Base-by-base conservation (phyloP, 2,888 invertebrate genomes). In the Gibbula magus region DNA sequence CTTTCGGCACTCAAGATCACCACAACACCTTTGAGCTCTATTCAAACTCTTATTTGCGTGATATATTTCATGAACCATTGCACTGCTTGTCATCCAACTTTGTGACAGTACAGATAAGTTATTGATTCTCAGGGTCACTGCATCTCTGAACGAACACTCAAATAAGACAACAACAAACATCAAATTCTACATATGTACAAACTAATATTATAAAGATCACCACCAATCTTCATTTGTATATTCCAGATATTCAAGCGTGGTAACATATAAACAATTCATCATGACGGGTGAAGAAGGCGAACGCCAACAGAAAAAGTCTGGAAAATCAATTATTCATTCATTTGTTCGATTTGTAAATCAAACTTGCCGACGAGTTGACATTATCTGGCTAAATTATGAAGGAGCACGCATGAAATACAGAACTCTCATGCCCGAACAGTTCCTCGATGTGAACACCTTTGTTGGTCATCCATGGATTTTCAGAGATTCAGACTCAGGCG, bases 381-480 rank as follows among this genome's bases (percentile, higher is more conserved):
- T 96, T 0, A 94, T 95, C 90, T 97, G 97, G 97, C 94, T 97
- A 22, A 95, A 96, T 92, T 96, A 95, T 89, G 92, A 94, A 66
- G 96, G 97, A 0, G 91, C 91, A 0, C 94, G 94, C 53, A 93
- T 95, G 1, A 94, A 94, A 77, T 96, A 96, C 89, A 93, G 94
- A 88, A 94, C 94, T 0, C 89, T 97, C n/a, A 90, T 92, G 0
- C 94, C 95, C 0, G 93, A 93, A 0, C 93, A 94, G 4, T 94
- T 92, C 87, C 93, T 95, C 77, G 95, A 96, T 88, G 94, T 96
- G 0, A 95, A 96, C 87, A 96, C 97, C 0, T 97, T 94, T 91
- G 95, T 95, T 18, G 95, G 95, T 0, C 97, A 97, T 93, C 96
- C 96, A 0, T 97, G 97, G 97, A 95, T 97, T 83, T 97, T 96